Evolutionary conservation across 2,888 invertebrate genomes (phyloP).

Genomic region (Ptycholaimellus sp.): DNA sequence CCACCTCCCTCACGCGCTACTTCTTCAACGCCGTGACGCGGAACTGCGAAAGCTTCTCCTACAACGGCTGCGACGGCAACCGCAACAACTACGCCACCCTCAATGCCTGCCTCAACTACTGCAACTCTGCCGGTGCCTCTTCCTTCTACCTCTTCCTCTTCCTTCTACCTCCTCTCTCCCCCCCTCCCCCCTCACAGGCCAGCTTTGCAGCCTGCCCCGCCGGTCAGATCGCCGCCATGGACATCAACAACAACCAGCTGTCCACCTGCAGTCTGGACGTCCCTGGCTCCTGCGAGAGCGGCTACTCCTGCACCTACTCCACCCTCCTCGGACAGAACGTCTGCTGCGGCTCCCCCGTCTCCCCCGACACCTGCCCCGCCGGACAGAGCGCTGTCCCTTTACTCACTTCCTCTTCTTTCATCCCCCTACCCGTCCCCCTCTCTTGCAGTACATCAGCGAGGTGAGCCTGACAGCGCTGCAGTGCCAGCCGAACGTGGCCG

Average conservation of each 20-base stretch:
- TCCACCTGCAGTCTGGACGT: conserved; percentile 8
- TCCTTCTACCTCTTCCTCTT: not conserved
- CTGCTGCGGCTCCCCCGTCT: conserved; percentile 17
- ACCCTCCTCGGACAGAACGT: conserved; percentile 23
- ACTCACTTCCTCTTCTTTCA: too few species aligned
- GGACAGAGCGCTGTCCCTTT: not conserved
- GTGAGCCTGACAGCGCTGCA: conserved; percentile 24
- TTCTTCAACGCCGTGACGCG: conserved; percentile 22
- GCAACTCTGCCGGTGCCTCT: conserved; percentile 17
- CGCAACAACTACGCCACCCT: conserved; percentile 23
- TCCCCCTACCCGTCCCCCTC: too few species aligned
- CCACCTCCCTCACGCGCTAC: conserved; percentile 16
- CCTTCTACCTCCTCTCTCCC: too few species aligned
- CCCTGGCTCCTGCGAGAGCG: conserved; percentile 22
- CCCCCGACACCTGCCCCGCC: not conserved
- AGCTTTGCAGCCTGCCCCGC: conserved; percentile 3
- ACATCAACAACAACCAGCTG: conserved; percentile 11
- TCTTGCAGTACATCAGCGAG: conserved; percentile 22
- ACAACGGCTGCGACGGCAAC: conserved; percentile 24
- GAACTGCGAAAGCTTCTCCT: conserved; percentile 21
- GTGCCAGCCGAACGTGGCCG: conserved; percentile 23
- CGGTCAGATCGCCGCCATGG: conserved; percentile 20
- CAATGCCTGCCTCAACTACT: conserved; percentile 22
- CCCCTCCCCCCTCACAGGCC: too few species aligned
- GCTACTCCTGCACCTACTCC: conserved; percentile 20